These are phyloP conservation scores for Plagodis pulveraria DNA, from an alignment of 2,888 invertebrate genomes.

Conservation along the genomic window DNA sequence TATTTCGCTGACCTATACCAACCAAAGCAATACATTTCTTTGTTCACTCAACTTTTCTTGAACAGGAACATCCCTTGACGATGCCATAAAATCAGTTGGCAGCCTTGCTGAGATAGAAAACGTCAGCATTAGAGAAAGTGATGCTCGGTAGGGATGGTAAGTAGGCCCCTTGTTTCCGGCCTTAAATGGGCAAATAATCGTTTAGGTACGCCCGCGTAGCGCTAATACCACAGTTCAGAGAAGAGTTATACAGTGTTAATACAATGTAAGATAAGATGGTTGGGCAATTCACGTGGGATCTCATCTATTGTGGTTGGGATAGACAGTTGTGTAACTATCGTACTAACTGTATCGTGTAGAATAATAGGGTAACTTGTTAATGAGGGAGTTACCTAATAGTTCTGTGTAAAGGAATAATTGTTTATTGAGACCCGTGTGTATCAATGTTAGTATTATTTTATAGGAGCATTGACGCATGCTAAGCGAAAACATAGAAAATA, in stretches of 20 bases:
- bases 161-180: slow-evolving; percentile 22
- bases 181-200: slow-evolving; percentile 27
- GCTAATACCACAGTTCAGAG: background rate
- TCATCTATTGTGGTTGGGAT: slow-evolving; percentile 14
- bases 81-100: slow-evolving; percentile 30
- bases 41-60: slow-evolving; percentile 5
- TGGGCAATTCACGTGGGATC: slow-evolving; percentile 21
- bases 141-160: slow-evolving; percentile 22
- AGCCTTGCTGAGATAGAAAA: slow-evolving; percentile 19
- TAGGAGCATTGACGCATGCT: too few species aligned
- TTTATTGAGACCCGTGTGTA: too few species aligned
- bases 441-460: too few species aligned
- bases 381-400: background rate
- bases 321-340: slow-evolving; percentile 1
- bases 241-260: slow-evolving; percentile 7
- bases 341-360: too few species aligned
- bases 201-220: slow-evolving; percentile 23
- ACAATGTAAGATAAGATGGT: slow-evolving; percentile 18
- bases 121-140: slow-evolving; percentile 15
- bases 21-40: too few species aligned
- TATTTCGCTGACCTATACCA: too few species aligned
- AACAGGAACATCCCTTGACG: slow-evolving; percentile 21
- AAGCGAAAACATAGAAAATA: too few species aligned
- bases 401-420: too few species aligned
- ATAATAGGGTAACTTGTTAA: too few species aligned